Evolutionary conservation across 2,113 vertebrate genomes (phyloP).

Genomic region (Nannospalax galili): DNA sequence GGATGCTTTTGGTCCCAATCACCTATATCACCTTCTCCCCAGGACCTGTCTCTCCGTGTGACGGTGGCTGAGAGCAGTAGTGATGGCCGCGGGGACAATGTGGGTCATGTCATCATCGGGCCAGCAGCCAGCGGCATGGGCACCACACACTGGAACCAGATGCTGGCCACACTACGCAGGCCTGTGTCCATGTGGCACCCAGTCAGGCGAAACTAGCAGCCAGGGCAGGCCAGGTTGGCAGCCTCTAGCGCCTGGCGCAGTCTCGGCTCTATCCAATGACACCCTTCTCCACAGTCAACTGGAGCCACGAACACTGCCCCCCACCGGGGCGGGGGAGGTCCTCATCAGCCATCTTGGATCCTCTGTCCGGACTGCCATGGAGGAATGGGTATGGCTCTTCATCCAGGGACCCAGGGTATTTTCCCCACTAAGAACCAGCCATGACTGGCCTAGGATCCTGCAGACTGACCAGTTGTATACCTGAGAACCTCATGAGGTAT

Average conservation of each 20-base stretch:
- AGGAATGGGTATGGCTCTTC: neutral
- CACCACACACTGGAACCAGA: slow-evolving; percentile 99
- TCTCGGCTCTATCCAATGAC: neutral
- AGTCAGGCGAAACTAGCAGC: slow-evolving; percentile 90
- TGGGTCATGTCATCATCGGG: slow-evolving; percentile 97
- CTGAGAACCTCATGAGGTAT: neutral
- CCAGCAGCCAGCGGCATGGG: slow-evolving; percentile 95
- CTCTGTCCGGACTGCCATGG: neutral
- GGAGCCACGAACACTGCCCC: neutral
- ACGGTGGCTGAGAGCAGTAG: slow-evolving; percentile 95
- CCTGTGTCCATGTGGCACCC: slow-evolving; percentile 99
- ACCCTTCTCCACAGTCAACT: neutral
- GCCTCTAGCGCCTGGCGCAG: neutral
- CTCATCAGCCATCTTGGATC: slow-evolving; percentile 17
- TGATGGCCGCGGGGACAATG: slow-evolving; percentile 93
- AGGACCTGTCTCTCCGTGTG: slow-evolving; percentile 97
- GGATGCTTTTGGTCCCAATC: neutral
- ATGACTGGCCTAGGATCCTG: neutral
- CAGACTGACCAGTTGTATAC: neutral
- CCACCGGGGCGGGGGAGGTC: neutral
- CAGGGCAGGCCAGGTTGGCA: neutral
- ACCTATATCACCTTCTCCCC: slow-evolving; percentile 20
- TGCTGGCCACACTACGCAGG: slow-evolving; percentile 96
- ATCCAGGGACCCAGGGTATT: neutral
- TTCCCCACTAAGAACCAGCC: neutral